A percentile compares a stretch with the other conserved stretches of the same genome.
These are phyloP conservation scores for Agelastica alni DNA, from an alignment of 2,888 invertebrate species.

Conservation along the genomic window DNA sequence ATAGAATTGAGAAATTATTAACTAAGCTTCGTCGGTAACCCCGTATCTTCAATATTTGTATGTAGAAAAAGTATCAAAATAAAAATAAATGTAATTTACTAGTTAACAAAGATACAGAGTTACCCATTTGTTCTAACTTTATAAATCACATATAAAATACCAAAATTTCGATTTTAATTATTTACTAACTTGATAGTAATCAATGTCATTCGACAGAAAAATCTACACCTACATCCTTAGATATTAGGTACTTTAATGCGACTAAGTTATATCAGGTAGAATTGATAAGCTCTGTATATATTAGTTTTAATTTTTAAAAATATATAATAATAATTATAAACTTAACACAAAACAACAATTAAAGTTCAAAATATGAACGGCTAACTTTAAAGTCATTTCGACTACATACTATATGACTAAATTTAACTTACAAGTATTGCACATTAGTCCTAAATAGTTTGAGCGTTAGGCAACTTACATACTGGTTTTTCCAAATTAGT, in stretches of 20 bases:
- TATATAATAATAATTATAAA: conserved; percentile 16
- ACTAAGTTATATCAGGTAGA: conserved; percentile 26
- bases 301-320: conserved; percentile 13
- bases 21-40: conserved; percentile 12
- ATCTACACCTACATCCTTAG: conserved; percentile 21
- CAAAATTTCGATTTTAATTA: conserved; percentile 22
- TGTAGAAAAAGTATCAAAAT: conserved; percentile 6
- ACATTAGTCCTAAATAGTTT: conserved; percentile 31
- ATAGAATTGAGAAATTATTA: conserved; percentile 35
- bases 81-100: neutral
- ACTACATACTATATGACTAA: conserved; percentile 39
- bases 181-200: conserved; percentile 34
- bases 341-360: conserved; percentile 23
- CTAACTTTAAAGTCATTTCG: conserved; percentile 40
- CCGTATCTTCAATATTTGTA: conserved; percentile 4
- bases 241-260: conserved; percentile 23
- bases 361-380: conserved; percentile 22
- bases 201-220: conserved; percentile 38
- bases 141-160: conserved; percentile 29
- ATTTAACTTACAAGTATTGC: conserved; percentile 41
- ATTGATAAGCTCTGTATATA: conserved; percentile 15
- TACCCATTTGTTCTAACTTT: conserved; percentile 24
- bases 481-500: no score
- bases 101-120: conserved; percentile 3
- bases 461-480: conserved; percentile 1